Evolutionary conservation across 2,888 invertebrate species (phyloP).

Genomic region (Pseudococcus longispinus): DNA sequence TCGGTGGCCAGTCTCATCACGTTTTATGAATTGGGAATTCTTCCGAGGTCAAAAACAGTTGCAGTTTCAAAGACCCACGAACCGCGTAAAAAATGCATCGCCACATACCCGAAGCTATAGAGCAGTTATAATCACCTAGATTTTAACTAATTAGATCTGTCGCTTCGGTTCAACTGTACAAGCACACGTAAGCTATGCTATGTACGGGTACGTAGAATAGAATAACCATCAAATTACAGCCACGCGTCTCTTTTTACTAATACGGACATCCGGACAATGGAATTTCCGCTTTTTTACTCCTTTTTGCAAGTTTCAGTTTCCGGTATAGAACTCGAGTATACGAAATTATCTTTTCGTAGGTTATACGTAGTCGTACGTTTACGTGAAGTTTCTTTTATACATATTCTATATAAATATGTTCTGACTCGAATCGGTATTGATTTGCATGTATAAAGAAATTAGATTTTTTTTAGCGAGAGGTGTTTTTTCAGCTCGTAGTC

Average conservation of each 20-base stretch:
- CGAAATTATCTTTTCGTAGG: neutral
- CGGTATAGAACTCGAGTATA: neutral
- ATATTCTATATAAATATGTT: no score
- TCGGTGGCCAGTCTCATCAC: neutral
- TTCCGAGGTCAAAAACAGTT: neutral
- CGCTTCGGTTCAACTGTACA: neutral
- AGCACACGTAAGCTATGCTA: neutral
- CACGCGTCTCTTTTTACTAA: neutral
- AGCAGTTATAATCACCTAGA: neutral
- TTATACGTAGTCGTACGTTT: neutral
- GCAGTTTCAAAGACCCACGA: neutral
- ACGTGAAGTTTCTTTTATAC: no score
- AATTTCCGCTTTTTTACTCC: neutral
- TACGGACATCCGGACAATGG: neutral
- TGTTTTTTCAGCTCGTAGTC: no score
- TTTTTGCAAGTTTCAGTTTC: neutral
- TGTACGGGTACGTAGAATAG: neutral
- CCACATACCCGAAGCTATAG: neutral
- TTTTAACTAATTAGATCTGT: neutral
- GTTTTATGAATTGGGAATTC: neutral
- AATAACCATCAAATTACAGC: neutral
- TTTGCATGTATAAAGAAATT: no score
- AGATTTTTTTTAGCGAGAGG: no score
- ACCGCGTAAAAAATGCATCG: neutral
- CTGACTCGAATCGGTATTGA: no score